Evolutionary conservation across 2,113 vertebrate species (phyloP).

Genomic region (Syrrhaptes paradoxus): DNA sequence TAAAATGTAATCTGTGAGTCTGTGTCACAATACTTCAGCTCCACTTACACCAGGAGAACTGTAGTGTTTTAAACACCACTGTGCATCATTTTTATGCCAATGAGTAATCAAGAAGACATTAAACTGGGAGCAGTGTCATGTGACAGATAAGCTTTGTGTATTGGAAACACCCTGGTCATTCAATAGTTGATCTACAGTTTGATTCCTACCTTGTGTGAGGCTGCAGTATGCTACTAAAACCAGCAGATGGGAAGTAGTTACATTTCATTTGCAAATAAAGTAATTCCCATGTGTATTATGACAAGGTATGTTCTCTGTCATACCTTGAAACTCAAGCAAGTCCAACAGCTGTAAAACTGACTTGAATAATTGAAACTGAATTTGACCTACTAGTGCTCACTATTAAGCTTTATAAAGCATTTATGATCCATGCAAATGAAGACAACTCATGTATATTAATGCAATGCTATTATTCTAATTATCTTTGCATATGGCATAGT

Average conservation of each 20-base stretch:
- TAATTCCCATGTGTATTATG: neutral
- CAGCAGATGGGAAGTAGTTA: neutral
- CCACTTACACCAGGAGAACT: neutral
- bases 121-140: fast-evolving
- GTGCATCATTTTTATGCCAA: neutral
- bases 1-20: neutral
- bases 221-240: neutral
- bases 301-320: neutral
- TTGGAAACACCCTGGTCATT: neutral
- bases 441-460: neutral
- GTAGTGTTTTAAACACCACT: neutral
- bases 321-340: neutral
- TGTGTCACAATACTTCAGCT: neutral
- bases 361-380: neutral
- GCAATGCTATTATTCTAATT: neutral
- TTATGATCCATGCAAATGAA: neutral
- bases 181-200: neutral
- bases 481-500: neutral
- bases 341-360: neutral
- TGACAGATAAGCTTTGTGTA: neutral
- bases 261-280: neutral
- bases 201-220: neutral
- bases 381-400: neutral
- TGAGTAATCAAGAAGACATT: neutral
- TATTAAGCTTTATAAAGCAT: neutral